Conservation (phyloP, 2,797 vertebrate genomes). For the Chloroceryle amazona region DNA sequence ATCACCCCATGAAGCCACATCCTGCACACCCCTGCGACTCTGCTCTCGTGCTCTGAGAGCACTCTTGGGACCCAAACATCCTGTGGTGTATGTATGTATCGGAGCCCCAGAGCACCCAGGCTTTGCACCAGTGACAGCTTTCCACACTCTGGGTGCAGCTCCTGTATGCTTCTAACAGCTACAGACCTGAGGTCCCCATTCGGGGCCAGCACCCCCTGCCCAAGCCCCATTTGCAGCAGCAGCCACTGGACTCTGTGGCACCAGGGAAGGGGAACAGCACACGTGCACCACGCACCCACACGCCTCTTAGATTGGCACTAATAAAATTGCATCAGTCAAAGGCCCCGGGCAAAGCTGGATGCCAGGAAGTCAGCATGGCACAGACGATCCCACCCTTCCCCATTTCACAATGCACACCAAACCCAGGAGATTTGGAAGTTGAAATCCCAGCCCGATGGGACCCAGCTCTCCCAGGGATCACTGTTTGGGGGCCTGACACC, state of each 20-base stretch:
- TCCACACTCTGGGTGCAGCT: neutral
- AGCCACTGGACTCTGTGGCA: neutral
- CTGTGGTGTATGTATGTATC: no score
- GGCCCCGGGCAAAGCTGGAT: neutral
- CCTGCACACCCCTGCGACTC: neutral
- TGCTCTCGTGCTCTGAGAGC: neutral
- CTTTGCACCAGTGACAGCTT: neutral
- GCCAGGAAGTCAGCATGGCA: neutral
- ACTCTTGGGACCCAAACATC: rapidly evolving
- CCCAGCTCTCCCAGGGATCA: neutral
- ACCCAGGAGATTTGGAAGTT: rapidly evolving
- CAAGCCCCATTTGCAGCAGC: neutral
- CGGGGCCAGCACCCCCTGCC: neutral
- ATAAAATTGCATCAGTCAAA: neutral
- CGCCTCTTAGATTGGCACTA: neutral
- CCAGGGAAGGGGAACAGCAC: neutral
- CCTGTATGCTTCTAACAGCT: neutral
- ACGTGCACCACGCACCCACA: neutral
- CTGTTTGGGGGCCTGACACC: rapidly evolving
- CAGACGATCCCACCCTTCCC: neutral
- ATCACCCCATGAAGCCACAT: neutral
- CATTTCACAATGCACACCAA: neutral
- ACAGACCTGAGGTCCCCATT: rapidly evolving
- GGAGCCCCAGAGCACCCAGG: neutral
- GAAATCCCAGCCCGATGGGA: rapidly evolving